Evolutionary conservation across 2,113 vertebrate species (phyloP), one percentile per base, ranked within the genome.

Genomic region (Scortum barcoo): DNA sequence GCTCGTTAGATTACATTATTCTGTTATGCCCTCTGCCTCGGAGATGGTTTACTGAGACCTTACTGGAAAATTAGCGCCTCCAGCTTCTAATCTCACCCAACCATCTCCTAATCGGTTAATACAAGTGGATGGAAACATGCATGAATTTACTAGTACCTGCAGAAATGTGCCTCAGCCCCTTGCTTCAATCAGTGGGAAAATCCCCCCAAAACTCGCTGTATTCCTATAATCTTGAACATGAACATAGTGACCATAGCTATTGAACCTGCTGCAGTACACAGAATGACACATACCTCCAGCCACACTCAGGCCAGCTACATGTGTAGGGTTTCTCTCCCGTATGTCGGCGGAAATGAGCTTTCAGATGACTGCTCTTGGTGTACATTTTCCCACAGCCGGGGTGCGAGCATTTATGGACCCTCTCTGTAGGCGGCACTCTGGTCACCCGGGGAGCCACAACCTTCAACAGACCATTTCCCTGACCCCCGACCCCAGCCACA

Each of bases 331-430:
- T 97, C 87, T 97, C 97, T 0, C 96, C 95, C 0, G 96, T 97
- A 78, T 96, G 96, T 3, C 95, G 91, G 7, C 95, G 92, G 72
- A 95, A 94, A 76, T 97, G 96, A 19, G 97, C 97, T 88, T 97
- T 97, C 44, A 97, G 95, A 57, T 97, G 97, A 83, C 97, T 97
- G 65, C 96, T 97, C 86, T 97, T 97, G 76, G 95, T 96, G 91
- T 97, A 97, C 93, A 96, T 96, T 93, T 96, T 97, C 67, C 95
- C 95, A 4, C 97, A 98, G 80, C 97, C 97, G 0, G 96, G 96
- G 83, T 97, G 96, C 3, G 94, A 93, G 93, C 97, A 97, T 89
- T 95, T 95, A 63, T 97, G 97, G 72, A 94, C 72, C 19, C 95
- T 93, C 78, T 96, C 81, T 0, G 94, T 86, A 0, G 91, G 63